phyloP scores from a whole-genome alignment of 2,113 vertebrate species.

The Romanogobio albipinnatus region DNA sequence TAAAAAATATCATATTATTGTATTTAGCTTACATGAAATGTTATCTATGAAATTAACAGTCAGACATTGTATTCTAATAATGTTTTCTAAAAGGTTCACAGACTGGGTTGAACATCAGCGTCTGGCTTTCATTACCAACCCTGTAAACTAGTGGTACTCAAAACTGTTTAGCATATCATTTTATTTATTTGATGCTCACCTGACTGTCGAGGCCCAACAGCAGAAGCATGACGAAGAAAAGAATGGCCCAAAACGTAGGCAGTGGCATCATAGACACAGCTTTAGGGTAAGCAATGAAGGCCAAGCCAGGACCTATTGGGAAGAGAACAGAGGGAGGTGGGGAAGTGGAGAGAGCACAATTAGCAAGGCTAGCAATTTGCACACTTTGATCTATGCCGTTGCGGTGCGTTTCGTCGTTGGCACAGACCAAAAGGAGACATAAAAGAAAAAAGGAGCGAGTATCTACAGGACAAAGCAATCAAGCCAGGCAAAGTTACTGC shows the following conservation, averaged over 20 bases:
- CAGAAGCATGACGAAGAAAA: conserved; percentile 99
- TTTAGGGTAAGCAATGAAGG: conserved; percentile 98
- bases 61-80: not conserved
- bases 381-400: conserved; percentile 49
- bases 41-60: not conserved
- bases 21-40: not conserved
- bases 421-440: conserved; percentile 50
- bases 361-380: conserved; percentile 35
- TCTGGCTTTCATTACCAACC: not conserved
- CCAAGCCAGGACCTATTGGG: conserved; percentile 92
- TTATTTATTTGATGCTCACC: conserved; percentile 74
- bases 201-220: conserved; percentile 99
- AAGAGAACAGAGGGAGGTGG: conserved; percentile 63
- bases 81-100: not conserved
- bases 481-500: conserved; percentile 36
- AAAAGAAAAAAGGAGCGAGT: conserved; percentile 19
- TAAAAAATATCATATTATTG: too few relatives aligned
- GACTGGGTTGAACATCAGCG: not conserved
- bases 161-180: not conserved
- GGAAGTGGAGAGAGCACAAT: conserved; percentile 56
- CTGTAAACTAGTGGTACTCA: not conserved
- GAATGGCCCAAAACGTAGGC: conserved; percentile 95
- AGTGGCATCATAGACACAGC: conserved; percentile 98
- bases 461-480: conserved; percentile 1
- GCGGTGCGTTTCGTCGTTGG: conserved; percentile 36